These are phyloP conservation scores for Bolinopsis microptera DNA, from an alignment of 37 sponge, comb jelly and placozoan genomes.

Conservation along the genomic window DNA sequence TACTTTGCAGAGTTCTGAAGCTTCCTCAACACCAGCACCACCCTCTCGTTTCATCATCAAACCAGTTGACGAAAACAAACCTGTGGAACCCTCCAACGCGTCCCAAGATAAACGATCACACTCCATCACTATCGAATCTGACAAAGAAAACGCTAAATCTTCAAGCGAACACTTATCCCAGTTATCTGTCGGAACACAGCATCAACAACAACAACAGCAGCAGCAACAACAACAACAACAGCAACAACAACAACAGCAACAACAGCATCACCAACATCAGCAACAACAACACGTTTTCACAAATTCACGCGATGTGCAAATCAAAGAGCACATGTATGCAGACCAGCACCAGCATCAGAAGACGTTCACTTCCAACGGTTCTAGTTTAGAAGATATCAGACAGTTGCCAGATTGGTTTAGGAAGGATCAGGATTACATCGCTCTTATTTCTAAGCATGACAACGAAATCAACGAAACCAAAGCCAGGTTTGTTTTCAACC, in stretches of 20 bases:
- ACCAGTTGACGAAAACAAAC: conserved; percentile 31
- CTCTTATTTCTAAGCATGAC: conserved; percentile 31
- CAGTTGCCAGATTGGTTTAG: conserved; percentile 48
- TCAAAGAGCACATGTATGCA: not conserved
- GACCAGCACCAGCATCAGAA: not conserved
- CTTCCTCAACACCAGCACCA: conserved; percentile 28
- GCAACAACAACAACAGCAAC: not conserved
- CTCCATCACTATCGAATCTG: not conserved
- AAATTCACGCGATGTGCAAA: not conserved
- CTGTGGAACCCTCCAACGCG: not conserved
- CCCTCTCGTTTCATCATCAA: conserved; percentile 63
- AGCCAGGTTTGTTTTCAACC: conserved; percentile 35
- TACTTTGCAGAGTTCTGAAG: conserved; percentile 15
- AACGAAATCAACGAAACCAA: not conserved
- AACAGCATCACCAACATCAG: not conserved
- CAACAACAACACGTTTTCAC: not conserved
- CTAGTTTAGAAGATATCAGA: conserved; percentile 42
- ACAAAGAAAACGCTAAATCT: conserved; percentile 24
- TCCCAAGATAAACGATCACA: not conserved
- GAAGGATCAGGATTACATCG: conserved; percentile 44
- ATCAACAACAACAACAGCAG: not conserved
- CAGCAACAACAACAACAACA: not conserved
- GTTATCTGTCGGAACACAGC: not conserved
- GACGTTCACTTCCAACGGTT: not conserved
- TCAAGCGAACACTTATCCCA: not conserved